Evolutionary conservation across 2,797 vertebrate species (phyloP), one percentile per base, ranked within the genome.

Genomic region (Coracias cyanogaster): DNA sequence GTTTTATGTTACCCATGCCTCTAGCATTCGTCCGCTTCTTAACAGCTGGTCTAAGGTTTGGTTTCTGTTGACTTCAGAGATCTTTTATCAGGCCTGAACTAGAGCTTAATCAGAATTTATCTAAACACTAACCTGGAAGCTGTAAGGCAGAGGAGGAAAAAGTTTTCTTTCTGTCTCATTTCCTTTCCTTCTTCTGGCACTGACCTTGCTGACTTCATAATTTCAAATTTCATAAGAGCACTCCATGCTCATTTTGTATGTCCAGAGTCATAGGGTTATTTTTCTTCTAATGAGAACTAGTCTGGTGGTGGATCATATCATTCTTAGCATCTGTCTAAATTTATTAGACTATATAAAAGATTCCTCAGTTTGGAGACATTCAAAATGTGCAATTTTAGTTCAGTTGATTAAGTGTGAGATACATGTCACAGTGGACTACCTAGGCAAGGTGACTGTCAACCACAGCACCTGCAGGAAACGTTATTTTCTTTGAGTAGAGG

Each of bases 401-500:
- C 39, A 11, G n/a, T 35, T 91, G 73, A 94, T 95, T 55, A 94
- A 33, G 89, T 96, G 88, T 82, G 82, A 96, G 82, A 31, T 86
- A 90, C 41, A 77, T 64, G 52, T 62, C 82, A 77, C 91, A 93
- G 94, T 31, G 55, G 66, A 18, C 70, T 90, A 96, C 94, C 95
- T 95, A 49, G 29, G 41, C 73, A 89, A 91, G 88, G 86, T 95
- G 88, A 61, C 19, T 29, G 20, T 80, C 74, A 60, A 18, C 16
- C 28, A 43, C 54, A 6, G 12, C 92, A 91, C 94, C 93, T 91
- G 95, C 85, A 89, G 70, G 66, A 74, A 80, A 43, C 2, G 5
- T 28, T 10, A 17, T 60, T 95, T 93, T 48, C 33, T 70, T 83
- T 45, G 64, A 31, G 26, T 72, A 71, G 49, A 77, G n/a, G 33